These are phyloP conservation scores for Hydractinia echinata DNA, from an alignment of 30 jellyfish, hydroid and myxozoan genomes.

Conservation along the genomic window DNA sequence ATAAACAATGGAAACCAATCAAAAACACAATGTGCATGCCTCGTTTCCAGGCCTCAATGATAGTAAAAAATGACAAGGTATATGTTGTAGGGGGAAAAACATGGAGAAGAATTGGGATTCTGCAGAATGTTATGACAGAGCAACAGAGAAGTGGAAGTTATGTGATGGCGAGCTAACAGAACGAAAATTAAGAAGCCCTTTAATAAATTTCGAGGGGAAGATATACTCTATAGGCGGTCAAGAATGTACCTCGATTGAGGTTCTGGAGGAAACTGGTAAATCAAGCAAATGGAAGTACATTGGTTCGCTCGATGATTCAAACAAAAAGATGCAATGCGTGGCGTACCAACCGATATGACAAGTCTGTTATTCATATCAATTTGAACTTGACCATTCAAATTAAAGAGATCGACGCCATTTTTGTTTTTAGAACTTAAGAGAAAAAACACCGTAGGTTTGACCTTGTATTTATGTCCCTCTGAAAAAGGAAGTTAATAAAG, in stretches of 20 bases:
- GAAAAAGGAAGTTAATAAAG: no score
- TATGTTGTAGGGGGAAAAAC: conserved; percentile 1
- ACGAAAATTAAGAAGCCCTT: not conserved
- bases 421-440: no score
- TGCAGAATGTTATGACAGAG: conserved; percentile 5
- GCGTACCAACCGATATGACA: conserved; percentile 6
- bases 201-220: not conserved
- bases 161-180: conserved; percentile 2
- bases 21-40: conserved; percentile 12
- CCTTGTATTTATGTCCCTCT: no score
- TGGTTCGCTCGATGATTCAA: not conserved
- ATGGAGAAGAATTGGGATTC: conserved; percentile 2
- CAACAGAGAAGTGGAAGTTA: not conserved
- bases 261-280: conserved; percentile 2
- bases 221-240: conserved; percentile 6
- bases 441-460: no score
- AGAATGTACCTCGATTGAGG: not conserved
- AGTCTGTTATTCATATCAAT: not conserved
- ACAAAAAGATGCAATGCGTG: not conserved
- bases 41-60: conserved; percentile 14
- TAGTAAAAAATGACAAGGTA: not conserved
- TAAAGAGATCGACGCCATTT: no score
- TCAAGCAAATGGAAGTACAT: not conserved
- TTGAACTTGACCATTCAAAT: no score
- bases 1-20: conserved; percentile 13